A percentile compares a stretch with the other conserved stretches of the same genome.
phyloP scores from a whole-genome alignment of 2,113 vertebrate genomes.

The Meriones unguiculatus region DNA sequence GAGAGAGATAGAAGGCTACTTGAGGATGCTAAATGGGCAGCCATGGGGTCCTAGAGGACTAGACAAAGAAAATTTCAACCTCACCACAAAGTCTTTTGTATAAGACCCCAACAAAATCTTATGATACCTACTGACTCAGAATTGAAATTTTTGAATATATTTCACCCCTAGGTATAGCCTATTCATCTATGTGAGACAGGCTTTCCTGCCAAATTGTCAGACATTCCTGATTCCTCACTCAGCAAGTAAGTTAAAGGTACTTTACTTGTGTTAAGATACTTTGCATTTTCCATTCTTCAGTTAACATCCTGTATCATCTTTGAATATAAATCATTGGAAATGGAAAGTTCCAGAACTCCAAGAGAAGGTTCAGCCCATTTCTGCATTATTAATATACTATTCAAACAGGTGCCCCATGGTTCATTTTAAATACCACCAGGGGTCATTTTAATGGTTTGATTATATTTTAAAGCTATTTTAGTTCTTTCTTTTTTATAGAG shows the following conservation, averaged over 20 bases:
- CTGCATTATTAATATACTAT: conserved; percentile 60
- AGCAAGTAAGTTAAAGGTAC: background rate
- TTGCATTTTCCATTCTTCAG: background rate
- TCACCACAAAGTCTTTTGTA: background rate
- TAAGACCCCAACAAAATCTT: background rate
- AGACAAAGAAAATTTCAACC: background rate
- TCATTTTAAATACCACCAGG: conserved; percentile 73
- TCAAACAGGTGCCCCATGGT: conserved; percentile 55
- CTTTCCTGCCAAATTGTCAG: background rate
- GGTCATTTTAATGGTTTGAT: conserved; percentile 75
- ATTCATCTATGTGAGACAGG: background rate
- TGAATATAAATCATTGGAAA: background rate
- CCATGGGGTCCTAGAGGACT: background rate
- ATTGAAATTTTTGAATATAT: background rate
- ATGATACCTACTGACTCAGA: background rate
- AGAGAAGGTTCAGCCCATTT: conserved; percentile 36
- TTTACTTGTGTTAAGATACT: background rate
- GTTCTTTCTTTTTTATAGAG: conserved; percentile 51
- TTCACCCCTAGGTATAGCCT: background rate
- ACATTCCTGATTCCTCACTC: background rate
- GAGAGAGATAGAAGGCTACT: background rate
- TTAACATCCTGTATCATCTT: background rate
- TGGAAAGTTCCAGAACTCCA: conserved; percentile 32
- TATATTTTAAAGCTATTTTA: conserved; percentile 58
- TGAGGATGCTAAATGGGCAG: background rate